A percentile compares a stretch with the other conserved stretches of the same genome.
Conservation (phyloP, 2,113 vertebrate species). For the Sigmodon hispidus region DNA sequence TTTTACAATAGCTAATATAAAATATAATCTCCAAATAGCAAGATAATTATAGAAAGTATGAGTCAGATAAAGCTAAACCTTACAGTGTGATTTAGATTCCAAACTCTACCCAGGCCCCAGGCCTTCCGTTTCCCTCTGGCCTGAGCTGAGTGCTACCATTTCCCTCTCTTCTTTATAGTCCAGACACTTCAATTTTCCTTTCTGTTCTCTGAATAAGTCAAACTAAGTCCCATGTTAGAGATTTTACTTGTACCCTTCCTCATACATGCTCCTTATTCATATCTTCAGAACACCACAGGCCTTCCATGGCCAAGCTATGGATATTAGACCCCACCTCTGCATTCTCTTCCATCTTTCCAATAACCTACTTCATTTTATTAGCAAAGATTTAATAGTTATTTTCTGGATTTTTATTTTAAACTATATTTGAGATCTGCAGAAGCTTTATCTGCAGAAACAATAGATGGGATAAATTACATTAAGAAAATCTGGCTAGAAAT, state of each 20-base stretch:
- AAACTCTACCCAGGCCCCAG: background rate
- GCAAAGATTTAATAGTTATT: background rate
- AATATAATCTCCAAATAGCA: background rate
- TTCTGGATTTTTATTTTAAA: constrained; percentile 11
- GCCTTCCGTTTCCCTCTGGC: background rate
- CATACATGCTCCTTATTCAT: background rate
- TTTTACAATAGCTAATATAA: background rate
- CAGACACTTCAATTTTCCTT: background rate
- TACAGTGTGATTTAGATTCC: background rate
- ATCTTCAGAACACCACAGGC: background rate
- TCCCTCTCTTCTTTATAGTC: background rate
- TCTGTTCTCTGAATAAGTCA: background rate
- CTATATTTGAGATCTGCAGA: background rate
- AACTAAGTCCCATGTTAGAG: background rate
- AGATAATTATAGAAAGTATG: background rate
- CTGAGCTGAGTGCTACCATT: background rate
- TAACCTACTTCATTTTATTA: background rate
- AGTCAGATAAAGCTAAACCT: background rate
- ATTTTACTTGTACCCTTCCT: background rate
- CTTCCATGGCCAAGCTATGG: background rate
- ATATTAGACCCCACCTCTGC: background rate
- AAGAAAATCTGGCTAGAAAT: too few relatives aligned
- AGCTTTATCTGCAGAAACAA: too few relatives aligned
- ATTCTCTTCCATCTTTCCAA: background rate
- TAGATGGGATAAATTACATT: too few relatives aligned